Base-by-base conservation (phyloP, 2,797 vertebrate genomes). In the Miichthys miiuy region DNA sequence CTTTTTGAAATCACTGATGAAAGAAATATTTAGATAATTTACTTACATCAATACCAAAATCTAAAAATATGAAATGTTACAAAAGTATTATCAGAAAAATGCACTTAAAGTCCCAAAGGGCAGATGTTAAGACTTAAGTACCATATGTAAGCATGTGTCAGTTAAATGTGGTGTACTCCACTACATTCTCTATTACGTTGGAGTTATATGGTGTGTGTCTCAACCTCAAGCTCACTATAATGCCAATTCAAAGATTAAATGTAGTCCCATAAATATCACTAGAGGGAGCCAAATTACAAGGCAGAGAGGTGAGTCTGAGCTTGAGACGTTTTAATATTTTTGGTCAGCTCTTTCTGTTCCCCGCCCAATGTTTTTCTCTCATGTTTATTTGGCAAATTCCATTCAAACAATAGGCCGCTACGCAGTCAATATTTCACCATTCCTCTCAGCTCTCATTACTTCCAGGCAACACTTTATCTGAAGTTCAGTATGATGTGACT, bases 351-450 rank as follows among this genome's bases (percentile, higher is more conserved):
- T n/a, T 10, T 50, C 7, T 75, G 68, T 54, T 38, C 80, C 54
- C 81, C 81, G 2, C 86, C 85, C 66, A 5, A 0, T 23, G 60
- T 60, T 75, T 38, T 70, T 78, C 66, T 78, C 72, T 75, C 44
- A 46, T 82, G 83, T 86, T 89, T 84, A 77, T 82, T 85, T 72
- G 63, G 57, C 23, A 61, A 80, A 91, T 89, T 88, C 84, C 79
- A 54, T 1, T 77, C 60, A 83, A 81, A 90, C 87, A 91, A 87
- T 77, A 57, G 75, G 4, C 60, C 1, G 0, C 51, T 42, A 16
- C 20, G 1, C 57, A 61, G 61, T 4, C 30, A 63, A 77, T 47
- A 47, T 72, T 41, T 61, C 27, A 38, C 23, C 68, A 54, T 38
- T 56, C 72, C 27, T 34, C 47, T 52, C 25, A 38, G 48, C 65